These are phyloP conservation scores for Tribolium castaneum DNA, from an alignment of 1,140 invertebrate species.

Conservation along the genomic window DNA sequence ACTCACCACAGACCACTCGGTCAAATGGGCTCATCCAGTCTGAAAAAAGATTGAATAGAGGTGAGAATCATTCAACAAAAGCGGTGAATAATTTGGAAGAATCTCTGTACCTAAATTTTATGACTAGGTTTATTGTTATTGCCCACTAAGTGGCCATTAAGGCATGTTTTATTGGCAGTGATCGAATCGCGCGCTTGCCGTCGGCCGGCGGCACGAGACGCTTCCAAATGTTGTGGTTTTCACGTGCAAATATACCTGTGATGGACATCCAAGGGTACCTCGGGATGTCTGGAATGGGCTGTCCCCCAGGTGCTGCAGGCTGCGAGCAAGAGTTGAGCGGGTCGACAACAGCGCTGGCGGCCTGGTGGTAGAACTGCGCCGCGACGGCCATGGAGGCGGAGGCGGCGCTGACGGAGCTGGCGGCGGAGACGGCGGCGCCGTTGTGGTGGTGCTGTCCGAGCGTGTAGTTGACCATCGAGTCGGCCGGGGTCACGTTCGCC, in stretches of 20 bases:
- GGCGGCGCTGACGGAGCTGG: slow-evolving; percentile 73
- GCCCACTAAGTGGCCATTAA: slow-evolving; percentile 60
- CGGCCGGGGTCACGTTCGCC: slow-evolving; percentile 73
- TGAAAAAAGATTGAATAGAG: slow-evolving; percentile 67
- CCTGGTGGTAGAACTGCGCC: slow-evolving; percentile 90
- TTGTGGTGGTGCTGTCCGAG: slow-evolving; percentile 81
- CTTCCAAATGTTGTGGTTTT: neutral
- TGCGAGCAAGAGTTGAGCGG: slow-evolving; percentile 74
- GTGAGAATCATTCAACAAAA: neutral
- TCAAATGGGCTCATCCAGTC: slow-evolving; percentile 94
- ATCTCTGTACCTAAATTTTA: slow-evolving; percentile 49
- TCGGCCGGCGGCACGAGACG: slow-evolving; percentile 19
- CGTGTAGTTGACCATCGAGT: slow-evolving; percentile 85
- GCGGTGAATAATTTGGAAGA: neutral
- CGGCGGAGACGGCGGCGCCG: slow-evolving; percentile 72
- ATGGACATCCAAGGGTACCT: slow-evolving; percentile 98
- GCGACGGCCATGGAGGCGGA: slow-evolving; percentile 82
- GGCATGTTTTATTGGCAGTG: slow-evolving; percentile 57
- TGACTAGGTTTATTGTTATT: slow-evolving; percentile 60
- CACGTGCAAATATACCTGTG: slow-evolving; percentile 77
- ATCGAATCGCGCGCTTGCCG: slow-evolving; percentile 36
- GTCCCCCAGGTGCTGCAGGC: slow-evolving; percentile 74
- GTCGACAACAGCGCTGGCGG: slow-evolving; percentile 75
- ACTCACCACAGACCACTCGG: slow-evolving; percentile 91
- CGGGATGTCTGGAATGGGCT: slow-evolving; percentile 85